Base-by-base conservation (phyloP, 2,888 invertebrate genomes). In the Folsomia candida region DNA sequence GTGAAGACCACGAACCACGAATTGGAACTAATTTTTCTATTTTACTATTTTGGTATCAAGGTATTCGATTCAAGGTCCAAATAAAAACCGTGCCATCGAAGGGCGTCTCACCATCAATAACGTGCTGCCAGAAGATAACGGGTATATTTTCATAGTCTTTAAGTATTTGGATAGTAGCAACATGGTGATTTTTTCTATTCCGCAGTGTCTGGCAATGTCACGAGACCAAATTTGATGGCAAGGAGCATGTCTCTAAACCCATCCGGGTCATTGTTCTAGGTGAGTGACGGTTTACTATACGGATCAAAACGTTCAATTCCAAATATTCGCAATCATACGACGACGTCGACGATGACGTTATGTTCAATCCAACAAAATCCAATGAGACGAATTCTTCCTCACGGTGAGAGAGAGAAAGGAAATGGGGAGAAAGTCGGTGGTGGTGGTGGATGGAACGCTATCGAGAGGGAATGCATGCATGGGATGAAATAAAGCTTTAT, bases 211-310 rank as follows among this genome's bases (percentile, higher is more conserved):
- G 77, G 77, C 76, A 78, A 37, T 79, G 79, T 65, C 78, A 79
- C 66, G 79, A 79, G 64, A 79, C 79, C 37, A 78, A 78, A 60
- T 79, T 79, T 69, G 78, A 79, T 72, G 77, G 77, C 67, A 83
- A 85, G 73, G 86, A 86, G 80, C 83, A 78, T 59, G 73, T 80
- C 26, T 80, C 89, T 28, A 86, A 87, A 81, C 87, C 88, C 58
- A 86, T 89, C 77, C 87, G 88, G 82, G 85, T 90, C 59, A 75
- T 81, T 67, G 81, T 81, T 68, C 65, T 80, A 67, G 79, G 81
- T 81, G 76, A 79, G 76, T 70, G 67, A 62, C 28, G 26, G 18
- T 54, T 54, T n/a, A 47, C 47, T 47, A 9, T n/a, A 37, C 14
- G 37, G 37, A 9, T 37, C 37, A 37, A 37, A 37, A 37, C 37